phyloP scores from a whole-genome alignment of 2,888 invertebrate species.

The Synanthedon andrenaeformis region DNA sequence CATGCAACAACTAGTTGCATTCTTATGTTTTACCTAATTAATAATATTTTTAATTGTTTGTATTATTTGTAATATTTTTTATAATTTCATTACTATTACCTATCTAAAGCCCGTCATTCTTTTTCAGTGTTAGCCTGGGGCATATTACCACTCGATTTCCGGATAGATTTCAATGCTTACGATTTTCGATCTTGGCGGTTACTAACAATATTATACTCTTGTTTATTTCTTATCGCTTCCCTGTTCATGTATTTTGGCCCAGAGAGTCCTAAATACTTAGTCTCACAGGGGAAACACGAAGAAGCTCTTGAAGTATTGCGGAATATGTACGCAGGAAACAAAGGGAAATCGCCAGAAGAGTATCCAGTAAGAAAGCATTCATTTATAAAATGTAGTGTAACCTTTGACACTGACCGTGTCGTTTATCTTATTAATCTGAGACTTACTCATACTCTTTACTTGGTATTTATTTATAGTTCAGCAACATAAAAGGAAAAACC shows the following conservation, averaged over 20 bases:
- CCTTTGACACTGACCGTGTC: no score
- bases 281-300: slow-evolving; percentile 72
- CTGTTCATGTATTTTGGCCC: slow-evolving; percentile 70
- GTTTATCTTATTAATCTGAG: no score
- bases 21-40: no score
- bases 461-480: background rate
- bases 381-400: slow-evolving; percentile 7
- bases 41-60: no score
- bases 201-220: slow-evolving; percentile 72
- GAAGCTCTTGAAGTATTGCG: slow-evolving; percentile 74
- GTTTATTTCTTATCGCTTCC: slow-evolving; percentile 71
- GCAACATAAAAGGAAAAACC: background rate
- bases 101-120: background rate
- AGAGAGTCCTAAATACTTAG: slow-evolving; percentile 83
- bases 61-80: no score
- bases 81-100: no score
- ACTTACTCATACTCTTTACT: background rate
- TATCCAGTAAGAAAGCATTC: slow-evolving; percentile 51
- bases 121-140: slow-evolving; percentile 74
- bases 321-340: slow-evolving; percentile 67
- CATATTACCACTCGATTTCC: slow-evolving; percentile 72
- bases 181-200: slow-evolving; percentile 80
- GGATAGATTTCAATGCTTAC: slow-evolving; percentile 56
- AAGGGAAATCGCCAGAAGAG: slow-evolving; percentile 38
- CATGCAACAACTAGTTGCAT: no score